phyloP scores from a whole-genome alignment of 2,113 vertebrate species.

The Mormyrus iriodes region DNA sequence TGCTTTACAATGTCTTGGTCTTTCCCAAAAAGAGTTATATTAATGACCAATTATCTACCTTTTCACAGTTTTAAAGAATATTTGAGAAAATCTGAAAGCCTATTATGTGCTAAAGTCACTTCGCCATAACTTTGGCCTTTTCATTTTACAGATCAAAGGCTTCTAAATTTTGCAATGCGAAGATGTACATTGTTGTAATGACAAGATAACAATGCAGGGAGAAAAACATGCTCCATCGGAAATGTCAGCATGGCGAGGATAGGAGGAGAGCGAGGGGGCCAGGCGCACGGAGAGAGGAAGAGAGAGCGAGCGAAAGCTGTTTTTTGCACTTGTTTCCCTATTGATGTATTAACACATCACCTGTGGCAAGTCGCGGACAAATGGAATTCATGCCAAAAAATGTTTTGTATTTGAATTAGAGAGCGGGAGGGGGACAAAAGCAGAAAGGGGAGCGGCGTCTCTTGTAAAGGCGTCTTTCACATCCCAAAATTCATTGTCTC shows the following conservation, averaged over 20 bases:
- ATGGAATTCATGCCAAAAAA: constrained; percentile 7
- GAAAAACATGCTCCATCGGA: constrained; percentile 76
- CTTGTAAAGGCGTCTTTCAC: constrained; percentile 57
- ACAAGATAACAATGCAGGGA: constrained; percentile 74
- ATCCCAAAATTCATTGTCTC: constrained; percentile 65
- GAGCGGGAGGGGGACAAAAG: background rate
- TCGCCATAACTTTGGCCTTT: constrained; percentile 79
- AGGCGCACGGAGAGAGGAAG: background rate
- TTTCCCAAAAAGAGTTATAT: constrained; percentile 20
- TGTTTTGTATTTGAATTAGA: background rate
- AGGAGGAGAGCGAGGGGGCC: background rate
- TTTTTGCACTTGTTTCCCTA: constrained; percentile 5
- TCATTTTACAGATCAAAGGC: constrained; percentile 89
- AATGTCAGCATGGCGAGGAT: constrained; percentile 68
- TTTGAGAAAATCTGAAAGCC: constrained; percentile 48
- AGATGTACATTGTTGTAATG: constrained; percentile 81
- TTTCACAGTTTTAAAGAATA: constrained; percentile 36
- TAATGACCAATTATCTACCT: constrained; percentile 43
- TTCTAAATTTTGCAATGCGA: constrained; percentile 65
- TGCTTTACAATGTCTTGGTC: background rate
- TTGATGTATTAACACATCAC: constrained; percentile 15
- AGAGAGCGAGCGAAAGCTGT: background rate
- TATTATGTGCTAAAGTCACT: constrained; percentile 64
- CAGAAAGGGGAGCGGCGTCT: constrained; percentile 31
- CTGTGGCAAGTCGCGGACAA: background rate